Evolutionary conservation across 2,797 vertebrate species (phyloP), one percentile per base, ranked within the genome.

Genomic region (Hozukius guyotensis): DNA sequence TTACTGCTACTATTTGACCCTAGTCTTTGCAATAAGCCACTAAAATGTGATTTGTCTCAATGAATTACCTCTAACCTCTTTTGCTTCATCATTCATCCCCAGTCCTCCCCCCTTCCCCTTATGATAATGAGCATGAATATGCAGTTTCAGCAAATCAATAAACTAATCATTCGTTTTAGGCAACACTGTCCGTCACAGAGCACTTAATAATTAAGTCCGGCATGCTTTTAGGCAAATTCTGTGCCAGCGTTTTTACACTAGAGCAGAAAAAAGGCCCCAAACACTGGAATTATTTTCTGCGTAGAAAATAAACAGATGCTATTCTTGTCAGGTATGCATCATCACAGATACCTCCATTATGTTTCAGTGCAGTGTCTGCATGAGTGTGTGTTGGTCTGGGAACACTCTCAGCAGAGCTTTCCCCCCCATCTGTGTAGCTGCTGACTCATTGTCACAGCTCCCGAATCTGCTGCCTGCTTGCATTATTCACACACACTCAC

Each of bases 371-470:
- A 66, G 77, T 25, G 77, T 69, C 62, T 78, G 83, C 72, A 55
- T 61, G 81, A 77, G 85, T 79, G 88, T 80, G 79, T 88, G 84
- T 80, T 77, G 75, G 80, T 82, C 65, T 8, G 12, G 83, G 80
- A 91, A 88, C 87, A 75, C 84, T 83, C 77, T 82, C 82, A 82
- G 87, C 80, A 80, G 46, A 84, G 76, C 70, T 13, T 12, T 24
- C 73, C 75, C 72, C 56, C 59, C 57, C 75, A 78, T 25, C 81
- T 61, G 77, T 85, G 89, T 63, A 92, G 92, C 81, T 96, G 95
- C 95, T 96, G 95, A 96, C 95, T 96, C 95, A 95, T 89, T 94
- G 94, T 94, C 93, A 95, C 87, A 91, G 93, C 84, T 87, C 83
- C 83, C 85, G 89, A 95, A 94, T 95, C 87, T 95, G 92, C 92